Evolutionary conservation across 53 echinoderm and acorn worm species (phyloP).

Genomic region (Arbacia lixula): DNA sequence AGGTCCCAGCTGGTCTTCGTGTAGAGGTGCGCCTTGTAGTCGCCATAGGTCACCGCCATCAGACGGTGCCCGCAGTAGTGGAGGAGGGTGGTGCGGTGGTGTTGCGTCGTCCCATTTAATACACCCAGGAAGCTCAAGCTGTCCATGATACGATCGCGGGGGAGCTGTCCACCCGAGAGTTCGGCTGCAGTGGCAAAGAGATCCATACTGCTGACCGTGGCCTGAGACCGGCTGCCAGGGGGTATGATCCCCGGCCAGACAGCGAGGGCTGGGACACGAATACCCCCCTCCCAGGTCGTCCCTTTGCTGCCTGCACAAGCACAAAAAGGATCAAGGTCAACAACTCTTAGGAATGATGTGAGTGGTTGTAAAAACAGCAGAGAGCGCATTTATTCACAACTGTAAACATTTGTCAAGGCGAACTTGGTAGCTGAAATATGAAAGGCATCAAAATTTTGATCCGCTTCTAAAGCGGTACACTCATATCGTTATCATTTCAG

Average conservation of each 20-base stretch:
- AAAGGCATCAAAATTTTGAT: too few relatives aligned
- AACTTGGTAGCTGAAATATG: too few relatives aligned
- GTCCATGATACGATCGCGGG: slow-evolving; percentile 75
- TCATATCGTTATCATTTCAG: too few relatives aligned
- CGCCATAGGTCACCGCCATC: slow-evolving; percentile 75
- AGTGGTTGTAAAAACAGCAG: too few relatives aligned
- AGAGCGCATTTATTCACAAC: too few relatives aligned
- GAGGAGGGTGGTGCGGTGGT: slow-evolving; percentile 63
- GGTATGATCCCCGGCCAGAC: slow-evolving; percentile 83
- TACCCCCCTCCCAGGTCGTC: slow-evolving; percentile 86
- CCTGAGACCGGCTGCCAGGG: slow-evolving; percentile 60
- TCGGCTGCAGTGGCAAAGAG: slow-evolving; percentile 77
- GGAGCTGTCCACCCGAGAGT: slow-evolving; percentile 69
- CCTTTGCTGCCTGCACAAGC: slow-evolving; percentile 83
- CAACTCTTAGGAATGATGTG: too few relatives aligned
- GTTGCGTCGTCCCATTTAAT: slow-evolving; percentile 36
- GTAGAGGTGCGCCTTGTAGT: slow-evolving; percentile 73
- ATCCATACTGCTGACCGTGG: slow-evolving; percentile 86
- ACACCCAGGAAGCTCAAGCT: slow-evolving; percentile 70
- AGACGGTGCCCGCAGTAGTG: slow-evolving; percentile 75
- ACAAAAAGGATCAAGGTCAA: too few relatives aligned
- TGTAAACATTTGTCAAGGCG: too few relatives aligned
- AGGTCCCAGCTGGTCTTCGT: slow-evolving; percentile 45
- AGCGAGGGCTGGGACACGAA: slow-evolving; percentile 88
- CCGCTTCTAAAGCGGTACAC: too few relatives aligned